Evolutionary conservation across 2,113 vertebrate genomes (phyloP), one percentile per base, ranked within the genome.

Genomic region (Eleginops maclovinus): DNA sequence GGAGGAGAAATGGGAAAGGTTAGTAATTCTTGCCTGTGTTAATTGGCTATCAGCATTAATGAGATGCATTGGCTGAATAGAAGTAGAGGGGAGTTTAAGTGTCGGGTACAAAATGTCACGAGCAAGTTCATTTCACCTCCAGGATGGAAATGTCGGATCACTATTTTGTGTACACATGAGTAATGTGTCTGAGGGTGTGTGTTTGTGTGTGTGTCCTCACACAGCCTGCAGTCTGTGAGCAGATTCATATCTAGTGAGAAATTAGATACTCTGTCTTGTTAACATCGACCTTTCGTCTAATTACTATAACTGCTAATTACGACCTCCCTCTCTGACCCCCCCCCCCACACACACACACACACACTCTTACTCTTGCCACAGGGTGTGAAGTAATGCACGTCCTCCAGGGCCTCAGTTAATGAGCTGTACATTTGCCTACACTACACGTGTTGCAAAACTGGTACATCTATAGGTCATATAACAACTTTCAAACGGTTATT

Each of bases 11-110:
- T 63, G 80, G 79, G 62, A 92, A 93, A 93, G 88, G 89, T 91
- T 91, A 90, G 64, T 80, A 62, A 85, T 75, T 85, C 74, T 77
- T 81, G 79, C 81, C 72, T 61, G 47, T 89, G 87, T 84, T 93
- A 91, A 93, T 91, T 92, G 91, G 70, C 77, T 85, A 86, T 87
- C 90, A 82, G 75, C 81, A 75, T 88, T 93, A 93, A 94, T 91
- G 90, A 93, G 84, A 89, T 81, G 74, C 78, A 61, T 72, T 22
- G 72, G 81, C 68, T 75, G 77, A 82, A n/a, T 64, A 75, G 67
- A 82, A 31, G 49, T 63, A 36, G 77, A 60, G 58, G 46, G 43
- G 12, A 62, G 36, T 55, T 80, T 77, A 86, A 87, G 75, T 17
- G 55, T 15, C 11, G 54, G 72, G 82, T 75, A 59, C 81, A 58